Conservation (phyloP, 2,113 vertebrate species). For the Triplophysa rosa region DNA sequence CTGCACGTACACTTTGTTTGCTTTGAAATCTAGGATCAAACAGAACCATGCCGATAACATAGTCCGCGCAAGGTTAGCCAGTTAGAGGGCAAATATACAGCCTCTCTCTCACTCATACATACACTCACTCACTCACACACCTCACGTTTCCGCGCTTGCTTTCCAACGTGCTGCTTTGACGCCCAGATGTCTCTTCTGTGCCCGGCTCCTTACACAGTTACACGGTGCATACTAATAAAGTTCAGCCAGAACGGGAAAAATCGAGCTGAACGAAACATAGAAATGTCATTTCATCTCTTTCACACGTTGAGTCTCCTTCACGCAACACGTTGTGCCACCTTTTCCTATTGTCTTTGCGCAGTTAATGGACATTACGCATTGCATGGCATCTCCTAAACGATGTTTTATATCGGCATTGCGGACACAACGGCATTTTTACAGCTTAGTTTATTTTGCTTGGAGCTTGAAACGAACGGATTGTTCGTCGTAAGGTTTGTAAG, state of each 20-base stretch:
- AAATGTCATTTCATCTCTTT: constrained; percentile 28
- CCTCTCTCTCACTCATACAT: constrained; percentile 22
- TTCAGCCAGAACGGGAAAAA: constrained; percentile 10
- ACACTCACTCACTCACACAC: constrained; percentile 5
- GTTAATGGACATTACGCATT: constrained; percentile 30
- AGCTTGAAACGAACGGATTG: background rate
- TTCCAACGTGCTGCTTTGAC: constrained; percentile 48
- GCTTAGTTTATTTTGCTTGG: background rate
- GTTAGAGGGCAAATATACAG: constrained; percentile 46
- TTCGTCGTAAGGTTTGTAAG: background rate
- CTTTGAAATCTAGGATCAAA: constrained; percentile 32
- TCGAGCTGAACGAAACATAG: constrained; percentile 1
- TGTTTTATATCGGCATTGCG: background rate
- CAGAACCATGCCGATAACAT: constrained; percentile 17
- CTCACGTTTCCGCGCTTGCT: constrained; percentile 50
- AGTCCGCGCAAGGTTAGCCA: constrained; percentile 43
- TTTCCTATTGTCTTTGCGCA: constrained; percentile 23
- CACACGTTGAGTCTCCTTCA: constrained; percentile 14
- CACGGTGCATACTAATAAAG: constrained; percentile 57
- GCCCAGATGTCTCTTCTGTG: constrained; percentile 46
- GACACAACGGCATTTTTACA: background rate
- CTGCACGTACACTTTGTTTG: constrained; percentile 25
- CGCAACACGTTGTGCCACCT: constrained; percentile 26
- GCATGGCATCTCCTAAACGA: background rate
- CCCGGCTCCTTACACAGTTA: constrained; percentile 42